Evolutionary conservation across 2,797 vertebrate genomes (phyloP).

Genomic region (Coregonus sp.): DNA sequence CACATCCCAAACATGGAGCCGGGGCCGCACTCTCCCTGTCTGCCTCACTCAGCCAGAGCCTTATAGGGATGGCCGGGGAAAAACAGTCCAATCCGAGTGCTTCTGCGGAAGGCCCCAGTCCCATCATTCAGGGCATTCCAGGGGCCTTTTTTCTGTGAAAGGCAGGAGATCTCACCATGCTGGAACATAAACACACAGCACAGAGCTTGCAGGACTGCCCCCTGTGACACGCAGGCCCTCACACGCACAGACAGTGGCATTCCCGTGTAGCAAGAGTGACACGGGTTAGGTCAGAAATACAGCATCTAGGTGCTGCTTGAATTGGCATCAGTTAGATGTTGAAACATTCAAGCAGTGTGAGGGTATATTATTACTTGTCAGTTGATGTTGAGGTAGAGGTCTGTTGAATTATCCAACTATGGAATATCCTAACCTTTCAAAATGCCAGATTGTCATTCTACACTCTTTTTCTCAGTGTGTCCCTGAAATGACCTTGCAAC

Average conservation of each 20-base stretch:
- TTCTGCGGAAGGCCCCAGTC: conserved; percentile 59
- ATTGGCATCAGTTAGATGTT: not conserved
- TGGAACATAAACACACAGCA: conserved; percentile 73
- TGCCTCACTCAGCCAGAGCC: conserved; percentile 80
- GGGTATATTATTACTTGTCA: not conserved
- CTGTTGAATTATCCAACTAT: not conserved
- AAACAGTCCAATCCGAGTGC: conserved; percentile 83
- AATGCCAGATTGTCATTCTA: not conserved
- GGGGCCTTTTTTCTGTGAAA: conserved; percentile 60
- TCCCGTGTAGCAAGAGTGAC: not conserved
- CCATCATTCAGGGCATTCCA: conserved; percentile 88
- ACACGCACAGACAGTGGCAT: not conserved
- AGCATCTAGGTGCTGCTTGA: not conserved
- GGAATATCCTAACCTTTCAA: not conserved
- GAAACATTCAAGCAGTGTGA: not conserved
- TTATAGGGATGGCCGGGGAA: conserved; percentile 91
- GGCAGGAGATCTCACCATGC: conserved; percentile 72
- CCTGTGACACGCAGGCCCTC: conserved; percentile 21
- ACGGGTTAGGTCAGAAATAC: not conserved
- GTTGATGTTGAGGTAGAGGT: not conserved
- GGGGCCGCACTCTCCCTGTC: conserved; percentile 71
- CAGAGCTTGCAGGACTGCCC: conserved; percentile 46
- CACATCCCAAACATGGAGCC: conserved; percentile 73
- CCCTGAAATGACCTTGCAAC: not conserved
- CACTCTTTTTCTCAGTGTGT: not conserved